These are phyloP conservation scores for Arvicanthis niloticus DNA, from an alignment of 2,113 vertebrate species.

Conservation along the genomic window DNA sequence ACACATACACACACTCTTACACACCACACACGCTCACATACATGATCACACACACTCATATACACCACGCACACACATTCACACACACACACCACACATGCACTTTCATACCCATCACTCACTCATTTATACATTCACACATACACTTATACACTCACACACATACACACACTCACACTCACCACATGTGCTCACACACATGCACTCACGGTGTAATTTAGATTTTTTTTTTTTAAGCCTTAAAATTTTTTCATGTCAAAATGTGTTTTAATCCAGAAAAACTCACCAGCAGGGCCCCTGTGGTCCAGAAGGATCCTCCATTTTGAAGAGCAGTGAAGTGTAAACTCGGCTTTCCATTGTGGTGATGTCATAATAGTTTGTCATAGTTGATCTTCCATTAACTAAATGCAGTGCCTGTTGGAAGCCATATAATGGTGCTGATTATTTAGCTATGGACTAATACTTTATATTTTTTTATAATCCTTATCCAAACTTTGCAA, in stretches of 20 bases:
- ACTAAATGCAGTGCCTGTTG: too few relatives aligned
- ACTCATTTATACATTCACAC: too few relatives aligned
- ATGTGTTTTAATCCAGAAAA: neutral
- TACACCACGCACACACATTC: too few relatives aligned
- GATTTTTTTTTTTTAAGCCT: neutral
- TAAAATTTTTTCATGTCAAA: neutral
- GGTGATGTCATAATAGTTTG: fast-evolving
- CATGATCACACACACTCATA: too few relatives aligned
- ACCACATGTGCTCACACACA: neutral
- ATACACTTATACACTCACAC: neutral
- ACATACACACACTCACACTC: neutral
- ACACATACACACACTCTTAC: too few relatives aligned
- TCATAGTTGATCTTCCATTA: neutral
- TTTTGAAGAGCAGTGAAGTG: neutral
- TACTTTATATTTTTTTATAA: neutral
- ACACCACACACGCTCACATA: too few relatives aligned
- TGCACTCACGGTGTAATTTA: neutral
- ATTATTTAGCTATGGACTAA: neutral
- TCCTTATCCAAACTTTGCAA: neutral
- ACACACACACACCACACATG: too few relatives aligned
- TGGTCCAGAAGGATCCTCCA: neutral
- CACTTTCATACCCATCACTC: too few relatives aligned
- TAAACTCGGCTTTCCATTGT: neutral
- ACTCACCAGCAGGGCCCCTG: neutral
- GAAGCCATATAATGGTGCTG: neutral